Percentiles rank a stretch among this genome's conserved stretches.
These are phyloP conservation scores for Crocodylus rhombifer DNA, from an alignment of 2,797 vertebrate species.

Conservation along the genomic window DNA sequence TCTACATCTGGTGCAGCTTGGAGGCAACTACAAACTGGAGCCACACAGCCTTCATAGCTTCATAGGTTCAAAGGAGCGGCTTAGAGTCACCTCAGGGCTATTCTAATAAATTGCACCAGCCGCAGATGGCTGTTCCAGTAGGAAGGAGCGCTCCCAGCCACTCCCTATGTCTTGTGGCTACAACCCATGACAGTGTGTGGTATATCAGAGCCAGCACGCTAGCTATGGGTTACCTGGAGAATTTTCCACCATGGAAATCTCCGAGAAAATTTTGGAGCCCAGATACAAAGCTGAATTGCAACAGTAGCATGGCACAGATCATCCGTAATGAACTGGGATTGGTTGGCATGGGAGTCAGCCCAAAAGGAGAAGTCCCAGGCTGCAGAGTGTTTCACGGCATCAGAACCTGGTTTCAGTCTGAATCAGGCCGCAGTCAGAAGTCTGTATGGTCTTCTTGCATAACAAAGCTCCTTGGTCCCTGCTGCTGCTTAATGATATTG, in stretches of 20 bases:
- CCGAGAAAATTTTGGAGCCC: neutral
- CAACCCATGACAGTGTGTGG: neutral
- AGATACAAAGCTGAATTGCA: neutral
- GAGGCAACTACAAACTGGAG: neutral
- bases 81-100: conserved; percentile 34
- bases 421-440: too few relatives aligned
- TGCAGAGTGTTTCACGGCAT: too few relatives aligned
- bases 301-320: neutral
- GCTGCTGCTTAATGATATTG: too few relatives aligned
- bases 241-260: neutral
- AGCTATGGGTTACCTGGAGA: neutral
- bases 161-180: neutral
- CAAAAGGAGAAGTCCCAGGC: too few relatives aligned
- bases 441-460: too few relatives aligned
- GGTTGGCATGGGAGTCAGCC: neutral
- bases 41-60: neutral
- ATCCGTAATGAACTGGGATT: neutral
- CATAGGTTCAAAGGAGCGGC: neutral
- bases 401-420: too few relatives aligned
- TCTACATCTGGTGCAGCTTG: neutral
- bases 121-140: neutral
- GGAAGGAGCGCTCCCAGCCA: neutral
- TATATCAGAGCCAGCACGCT: neutral
- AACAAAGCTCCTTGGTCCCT: too few relatives aligned
- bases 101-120: neutral